Base-by-base conservation (phyloP, 2,113 vertebrate genomes). In the Saimiri boliviensis region DNA sequence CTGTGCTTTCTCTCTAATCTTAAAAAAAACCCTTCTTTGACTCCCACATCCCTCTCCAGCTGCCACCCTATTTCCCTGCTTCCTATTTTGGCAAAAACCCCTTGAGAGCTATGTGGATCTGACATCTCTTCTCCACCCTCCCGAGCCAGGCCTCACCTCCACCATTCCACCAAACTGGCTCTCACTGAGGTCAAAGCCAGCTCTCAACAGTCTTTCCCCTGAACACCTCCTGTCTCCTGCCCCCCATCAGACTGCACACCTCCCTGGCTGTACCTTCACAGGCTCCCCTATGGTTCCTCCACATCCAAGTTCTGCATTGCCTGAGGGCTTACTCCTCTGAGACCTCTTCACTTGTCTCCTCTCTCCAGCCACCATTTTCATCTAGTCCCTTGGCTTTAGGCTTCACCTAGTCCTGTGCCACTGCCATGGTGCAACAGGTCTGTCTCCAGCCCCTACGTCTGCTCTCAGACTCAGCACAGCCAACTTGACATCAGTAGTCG, bases 221-320 rank as follows among this genome's bases (percentile, higher is more conserved):
- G 23, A 30, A 32, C 2, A 19, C 14, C 10, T 32, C n/a, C 52
- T 45, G 60, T 79, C n/a, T 20, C 27, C 60, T n/a, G 27, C 42
- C 42, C 23, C 23, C 40, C 70, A 27, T 6, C 12, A 12, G 0
- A 20, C 13, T 23, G 1, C 2, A 6, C 3, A 21, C 12, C 35
- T 25, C 10, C 14, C 40, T 45, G 14, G 49, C 42, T 6, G 9
- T 6, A n/a, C n/a, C 86, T 56, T 82, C 19, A 42, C 58, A 2
- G 21, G 14, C 0, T 0, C 42, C 60, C 60, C 70, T 0, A 5
- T 1, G 25, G 3, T 20, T 56, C 66, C 30, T 35, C 52, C 37
- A 32, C 0, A 0, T 16, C 76, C 45, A 19, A 3, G 8, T 19
- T 60, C 82, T 20, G 10, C 21, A 10, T 4, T 4, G 27, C 2